Percentiles rank a stretch among this genome's conserved stretches.
phyloP scores from a whole-genome alignment of 2,888 invertebrate genomes.

The Stenchaetothrips biformis region DNA sequence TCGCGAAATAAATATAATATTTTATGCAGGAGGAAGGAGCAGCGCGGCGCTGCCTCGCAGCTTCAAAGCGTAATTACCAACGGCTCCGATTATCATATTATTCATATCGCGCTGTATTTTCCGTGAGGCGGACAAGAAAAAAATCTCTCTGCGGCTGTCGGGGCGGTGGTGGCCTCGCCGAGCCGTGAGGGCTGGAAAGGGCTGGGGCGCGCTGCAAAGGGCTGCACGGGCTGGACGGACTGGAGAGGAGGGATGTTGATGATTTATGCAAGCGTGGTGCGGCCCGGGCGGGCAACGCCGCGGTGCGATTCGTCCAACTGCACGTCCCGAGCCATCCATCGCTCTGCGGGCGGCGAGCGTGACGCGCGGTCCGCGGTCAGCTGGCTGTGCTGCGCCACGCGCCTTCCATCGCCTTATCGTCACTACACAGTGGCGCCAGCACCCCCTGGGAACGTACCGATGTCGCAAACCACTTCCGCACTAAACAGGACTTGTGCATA shows the following conservation, averaged over 20 bases:
- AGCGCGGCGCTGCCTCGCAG: neutral
- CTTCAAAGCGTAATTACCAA: conserved; percentile 8
- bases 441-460: neutral
- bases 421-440: neutral
- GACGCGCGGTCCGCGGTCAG: neutral
- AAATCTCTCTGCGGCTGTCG: neutral
- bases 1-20: no score
- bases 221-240: no score
- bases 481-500: neutral
- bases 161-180: neutral
- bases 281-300: no score
- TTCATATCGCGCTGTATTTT: conserved; percentile 16
- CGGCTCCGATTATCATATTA: conserved; percentile 22
- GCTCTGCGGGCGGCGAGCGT: neutral
- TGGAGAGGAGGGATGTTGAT: no score
- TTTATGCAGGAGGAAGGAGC: no score
- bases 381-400: no score
- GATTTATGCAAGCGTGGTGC: conserved; percentile 2
- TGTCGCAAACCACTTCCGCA: neutral
- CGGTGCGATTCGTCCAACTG: no score
- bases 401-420: no score
- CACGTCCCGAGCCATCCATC: neutral
- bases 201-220: neutral
- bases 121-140: conserved; percentile 6
- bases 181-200: neutral